Base-by-base conservation (phyloP, 2,888 invertebrate species). In the Phaonia tiefii region DNA sequence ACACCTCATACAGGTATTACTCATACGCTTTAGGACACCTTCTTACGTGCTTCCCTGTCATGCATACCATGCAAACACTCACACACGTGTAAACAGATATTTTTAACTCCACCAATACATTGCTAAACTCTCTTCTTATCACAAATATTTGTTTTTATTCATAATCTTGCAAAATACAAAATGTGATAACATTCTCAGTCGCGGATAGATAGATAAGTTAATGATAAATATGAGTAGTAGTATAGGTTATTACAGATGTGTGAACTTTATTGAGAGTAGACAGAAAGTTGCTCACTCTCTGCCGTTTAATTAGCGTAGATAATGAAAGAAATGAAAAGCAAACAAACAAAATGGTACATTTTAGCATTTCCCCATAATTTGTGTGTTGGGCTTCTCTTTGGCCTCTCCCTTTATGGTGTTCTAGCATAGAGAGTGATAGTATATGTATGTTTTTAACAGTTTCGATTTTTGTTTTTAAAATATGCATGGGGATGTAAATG, bases 101-200 rank as follows among this genome's bases (percentile, higher is more conserved):
- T 31, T 8, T 5, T 31, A 5, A 31, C 31, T 31, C n/a, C 31
- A 31, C 31, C 31, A 31, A 8, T 8, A 5, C 31, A 8, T 5
- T 5, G 31, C 31, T 3, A 31, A 31, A n/a, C n/a, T n/a, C 31
- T 31, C 8, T 31, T 5, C 31, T 31, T 31, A 31, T 31, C 31
- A 8, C 31, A 31, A 31, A 5, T 31, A 31, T 20, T 17, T 58
- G 11, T 39, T 10, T 17, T 60, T 17, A 1, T 60, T 75, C 72
- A 75, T 46, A 76, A 71, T 82, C 70, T 82, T 76, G 76, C 79
- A 79, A 82, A 82, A 76, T 79, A 72, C 26, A 77, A 31, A 31
- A 74, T 73, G 56, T 71, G 78, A 79, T 79, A 79, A 79, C 69
- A 37, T 75, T 67, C 42, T 58, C 26, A 49, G 17, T 20, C 73